Conservation (phyloP, 2,113 vertebrate genomes). For the Lagopus leucura region DNA sequence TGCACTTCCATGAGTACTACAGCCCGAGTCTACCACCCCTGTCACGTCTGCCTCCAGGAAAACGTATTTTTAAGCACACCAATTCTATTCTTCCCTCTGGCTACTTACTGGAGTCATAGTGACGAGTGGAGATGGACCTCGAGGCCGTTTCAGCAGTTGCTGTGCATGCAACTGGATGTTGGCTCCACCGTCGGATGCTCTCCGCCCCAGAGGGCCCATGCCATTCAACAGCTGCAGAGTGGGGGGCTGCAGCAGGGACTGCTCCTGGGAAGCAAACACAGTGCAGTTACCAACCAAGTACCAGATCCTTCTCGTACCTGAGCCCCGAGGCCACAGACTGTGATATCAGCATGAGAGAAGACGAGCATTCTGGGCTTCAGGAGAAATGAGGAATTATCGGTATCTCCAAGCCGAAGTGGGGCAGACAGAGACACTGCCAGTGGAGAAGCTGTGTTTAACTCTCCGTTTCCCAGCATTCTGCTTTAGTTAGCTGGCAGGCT, state of each 20-base stretch:
- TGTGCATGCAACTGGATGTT: slow-evolving; percentile 98
- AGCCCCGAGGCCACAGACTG: rapidly evolving
- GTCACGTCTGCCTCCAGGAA: not conserved
- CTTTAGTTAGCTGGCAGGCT: not conserved
- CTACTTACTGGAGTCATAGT: slow-evolving; percentile 91
- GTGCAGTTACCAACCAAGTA: rapidly evolving
- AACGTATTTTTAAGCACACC: rapidly evolving
- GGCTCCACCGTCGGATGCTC: slow-evolving; percentile 95
- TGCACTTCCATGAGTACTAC: rapidly evolving
- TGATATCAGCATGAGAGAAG: rapidly evolving
- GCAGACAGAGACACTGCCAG: not conserved
- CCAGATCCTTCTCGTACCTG: rapidly evolving
- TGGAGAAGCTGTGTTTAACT: rapidly evolving
- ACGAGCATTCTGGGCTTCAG: not conserved
- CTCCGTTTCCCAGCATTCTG: not conserved
- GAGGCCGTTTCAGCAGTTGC: slow-evolving; percentile 93
- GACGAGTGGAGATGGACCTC: slow-evolving; percentile 94
- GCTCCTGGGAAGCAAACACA: slow-evolving; percentile 82
- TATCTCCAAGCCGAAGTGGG: rapidly evolving
- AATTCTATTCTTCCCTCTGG: not conserved
- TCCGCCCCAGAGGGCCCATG: slow-evolving; percentile 96
- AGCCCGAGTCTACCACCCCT: not conserved
- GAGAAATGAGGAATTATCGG: not conserved
- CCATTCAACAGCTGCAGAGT: slow-evolving; percentile 96
- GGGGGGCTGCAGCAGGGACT: slow-evolving; percentile 95